Evolutionary conservation across 1,140 invertebrate genomes (phyloP), one percentile per base, ranked within the genome.

Genomic region (Drosophila varians): DNA sequence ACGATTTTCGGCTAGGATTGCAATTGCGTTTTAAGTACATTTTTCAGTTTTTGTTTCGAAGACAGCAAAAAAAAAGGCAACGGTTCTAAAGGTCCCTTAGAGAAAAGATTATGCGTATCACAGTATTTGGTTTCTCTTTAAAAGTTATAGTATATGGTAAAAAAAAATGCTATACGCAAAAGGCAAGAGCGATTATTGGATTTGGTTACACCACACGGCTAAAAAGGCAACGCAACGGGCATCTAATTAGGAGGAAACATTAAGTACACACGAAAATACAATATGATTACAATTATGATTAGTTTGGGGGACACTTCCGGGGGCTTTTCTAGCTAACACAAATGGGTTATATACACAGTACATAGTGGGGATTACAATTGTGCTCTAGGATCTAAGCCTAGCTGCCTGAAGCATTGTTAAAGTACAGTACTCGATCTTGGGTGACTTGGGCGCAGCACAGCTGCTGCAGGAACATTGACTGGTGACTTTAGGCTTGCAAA

Each of bases 61-160:
- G 18, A n/a, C 16, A 47, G 19, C n/a, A 19, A 11, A 21, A 18
- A 51, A 23, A 18, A 7, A 48, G 25, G 51, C 23, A 52, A 18
- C 42, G 12, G 21, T 11, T 7, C 7, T 4, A n/a, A 43, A 18
- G 2, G 36, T 25, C 21, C 31, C 40, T 28, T 42, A 34, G 14
- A 40, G 36, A 51, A 31, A 61, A 72, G 56, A 78, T 57, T 56
- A 57, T 79, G 66, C 77, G 64, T 86, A 86, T 86, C 82, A 86
- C 82, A 86, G 82, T 87, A 87, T 74, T 77, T 77, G 69, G 58
- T 73, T 1, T 25, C 12, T 28, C 28, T 19, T 47, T 40, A 4
- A 34, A 42, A 49, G 70, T 52, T 21, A 42, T 51, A 19, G 16
- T 53, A 42, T 16, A 46, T 46, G 51, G 19, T 36, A 52, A 18